A percentile compares a stretch with the other conserved stretches of the same genome.
Conservation (phyloP, 1,140 invertebrate genomes). For the Brevipalpus yothersi region DNA sequence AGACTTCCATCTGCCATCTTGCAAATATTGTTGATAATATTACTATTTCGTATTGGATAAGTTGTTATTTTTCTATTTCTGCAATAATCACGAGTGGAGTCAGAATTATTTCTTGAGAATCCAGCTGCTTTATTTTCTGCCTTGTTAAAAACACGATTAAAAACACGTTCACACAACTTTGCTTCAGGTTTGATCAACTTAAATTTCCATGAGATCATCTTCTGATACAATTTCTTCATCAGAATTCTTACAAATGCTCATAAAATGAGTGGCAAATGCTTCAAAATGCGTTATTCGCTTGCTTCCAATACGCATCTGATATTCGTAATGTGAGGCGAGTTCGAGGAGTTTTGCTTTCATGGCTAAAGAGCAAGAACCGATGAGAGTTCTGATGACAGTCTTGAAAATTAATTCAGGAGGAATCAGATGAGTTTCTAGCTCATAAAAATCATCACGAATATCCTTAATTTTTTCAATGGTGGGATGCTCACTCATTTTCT, state of each 20-base stretch:
- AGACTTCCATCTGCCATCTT: too few relatives aligned
- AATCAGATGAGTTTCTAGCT: conserved; percentile 76
- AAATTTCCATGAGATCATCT: too few relatives aligned
- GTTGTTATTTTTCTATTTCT: too few relatives aligned
- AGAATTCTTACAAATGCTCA: conserved; percentile 28
- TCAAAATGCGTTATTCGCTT: conserved; percentile 94
- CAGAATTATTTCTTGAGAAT: too few relatives aligned
- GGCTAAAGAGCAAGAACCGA: conserved; percentile 59
- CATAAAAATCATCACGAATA: conserved; percentile 55
- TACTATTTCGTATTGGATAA: too few relatives aligned
- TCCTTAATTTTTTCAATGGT: not conserved
- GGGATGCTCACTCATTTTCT: not conserved
- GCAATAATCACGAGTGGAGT: too few relatives aligned
- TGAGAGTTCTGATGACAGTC: conserved; percentile 51
- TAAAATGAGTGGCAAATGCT: conserved; percentile 85
- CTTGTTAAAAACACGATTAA: too few relatives aligned
- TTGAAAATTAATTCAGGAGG: conserved; percentile 77
- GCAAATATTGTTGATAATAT: too few relatives aligned
- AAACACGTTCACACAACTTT: too few relatives aligned
- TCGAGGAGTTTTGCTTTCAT: conserved; percentile 60
- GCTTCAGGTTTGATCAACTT: too few relatives aligned
- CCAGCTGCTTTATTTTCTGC: too few relatives aligned
- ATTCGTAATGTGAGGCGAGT: conserved; percentile 65
- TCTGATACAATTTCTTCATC: too few relatives aligned
- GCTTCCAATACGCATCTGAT: conserved; percentile 59